A percentile compares a stretch with the other conserved stretches of the same genome.
Conservation (phyloP, 2,113 vertebrate species). For the Apeltes quadracus region DNA sequence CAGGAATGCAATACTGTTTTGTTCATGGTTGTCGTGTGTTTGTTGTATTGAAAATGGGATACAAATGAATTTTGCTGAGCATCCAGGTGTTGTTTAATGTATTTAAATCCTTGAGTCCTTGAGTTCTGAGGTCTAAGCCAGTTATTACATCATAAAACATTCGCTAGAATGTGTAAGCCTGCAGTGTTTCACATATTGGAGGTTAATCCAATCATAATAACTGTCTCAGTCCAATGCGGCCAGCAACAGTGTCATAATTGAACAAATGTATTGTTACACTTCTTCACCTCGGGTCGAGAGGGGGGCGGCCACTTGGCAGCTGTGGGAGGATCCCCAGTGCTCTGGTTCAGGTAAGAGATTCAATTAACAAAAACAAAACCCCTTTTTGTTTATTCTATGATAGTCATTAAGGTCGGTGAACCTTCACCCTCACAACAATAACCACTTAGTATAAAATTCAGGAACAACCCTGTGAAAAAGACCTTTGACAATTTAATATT, state of each 20-base stretch:
- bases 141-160: background rate
- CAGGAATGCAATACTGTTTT: background rate
- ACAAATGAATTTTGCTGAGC: background rate
- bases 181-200: background rate
- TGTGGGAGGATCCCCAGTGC: background rate
- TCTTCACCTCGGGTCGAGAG: too few species aligned
- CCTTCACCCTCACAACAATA: too few species aligned
- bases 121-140: background rate
- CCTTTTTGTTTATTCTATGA: too few species aligned
- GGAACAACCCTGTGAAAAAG: too few species aligned
- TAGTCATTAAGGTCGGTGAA: too few species aligned
- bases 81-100: background rate
- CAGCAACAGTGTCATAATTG: background rate
- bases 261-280: background rate
- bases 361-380: too few species aligned
- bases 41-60: background rate
- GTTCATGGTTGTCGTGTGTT: background rate
- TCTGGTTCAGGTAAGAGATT: too few species aligned
- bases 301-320: background rate
- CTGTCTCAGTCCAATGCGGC: background rate
- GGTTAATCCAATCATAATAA: background rate
- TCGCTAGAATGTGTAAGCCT: background rate
- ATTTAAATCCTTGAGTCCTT: background rate
- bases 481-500: too few species aligned
- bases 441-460: too few species aligned